phyloP scores from a whole-genome alignment of 1,140 invertebrate species.

The Tachypleus tridentatus region DNA sequence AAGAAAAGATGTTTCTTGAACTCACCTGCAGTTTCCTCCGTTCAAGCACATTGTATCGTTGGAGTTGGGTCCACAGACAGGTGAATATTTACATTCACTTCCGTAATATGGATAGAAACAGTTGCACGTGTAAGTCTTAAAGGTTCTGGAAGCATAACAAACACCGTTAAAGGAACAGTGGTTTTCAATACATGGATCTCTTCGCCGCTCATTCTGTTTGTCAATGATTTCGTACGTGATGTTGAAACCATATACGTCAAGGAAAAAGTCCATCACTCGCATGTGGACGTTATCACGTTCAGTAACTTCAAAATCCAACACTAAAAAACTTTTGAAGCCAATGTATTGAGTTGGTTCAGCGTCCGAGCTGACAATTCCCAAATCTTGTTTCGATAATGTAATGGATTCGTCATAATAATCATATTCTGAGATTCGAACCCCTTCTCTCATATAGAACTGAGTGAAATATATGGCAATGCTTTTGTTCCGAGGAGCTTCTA shows the following conservation, averaged over 20 bases:
- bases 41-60: constrained; percentile 32
- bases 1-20: background rate
- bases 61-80: constrained; percentile 32
- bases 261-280: constrained; percentile 58
- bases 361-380: constrained; percentile 33
- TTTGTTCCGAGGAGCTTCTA: constrained; percentile 46
- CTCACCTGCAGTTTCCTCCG: constrained; percentile 34
- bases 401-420: constrained; percentile 32
- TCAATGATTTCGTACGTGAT: constrained; percentile 69
- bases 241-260: constrained; percentile 83
- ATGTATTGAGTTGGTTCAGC: constrained; percentile 31
- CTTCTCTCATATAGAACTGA: constrained; percentile 68
- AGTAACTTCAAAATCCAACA: constrained; percentile 58
- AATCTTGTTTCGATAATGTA: constrained; percentile 26
- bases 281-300: constrained; percentile 67
- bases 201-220: constrained; percentile 22
- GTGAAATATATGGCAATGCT: constrained; percentile 75
- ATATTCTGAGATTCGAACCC: constrained; percentile 68
- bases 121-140: constrained; percentile 37
- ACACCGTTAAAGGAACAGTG: constrained; percentile 70
- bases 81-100: constrained; percentile 33
- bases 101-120: constrained; percentile 36
- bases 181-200: constrained; percentile 41
- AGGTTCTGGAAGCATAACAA: constrained; percentile 56
- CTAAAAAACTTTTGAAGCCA: constrained; percentile 57